Base-by-base conservation (phyloP, 2,888 invertebrate species). In the Teinopalpus imperialis region DNA sequence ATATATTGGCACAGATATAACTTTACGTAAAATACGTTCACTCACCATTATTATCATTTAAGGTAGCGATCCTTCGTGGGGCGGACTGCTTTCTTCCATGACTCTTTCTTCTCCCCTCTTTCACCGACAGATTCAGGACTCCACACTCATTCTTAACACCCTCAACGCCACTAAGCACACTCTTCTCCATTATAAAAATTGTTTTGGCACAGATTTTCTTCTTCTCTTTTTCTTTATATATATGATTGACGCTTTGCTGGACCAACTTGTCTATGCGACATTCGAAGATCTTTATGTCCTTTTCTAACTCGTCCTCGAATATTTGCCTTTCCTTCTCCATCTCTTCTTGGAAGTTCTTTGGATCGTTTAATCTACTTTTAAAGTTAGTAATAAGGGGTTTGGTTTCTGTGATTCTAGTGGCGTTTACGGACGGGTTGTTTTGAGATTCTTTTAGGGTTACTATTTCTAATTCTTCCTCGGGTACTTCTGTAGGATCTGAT, bases 21-120 rank as follows among this genome's bases (percentile, higher is more conserved):
- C n/a, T n/a, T n/a, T n/a, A n/a, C n/a, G n/a, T n/a, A n/a, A n/a
- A n/a, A n/a, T n/a, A n/a, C n/a, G n/a, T n/a, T 10, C 2, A 61
- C 74, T 54, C 14, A 86, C 87, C 83, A 51, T 81, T 71, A 52
- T 55, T 63, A 42, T 85, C 76, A 5, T 64, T 47, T 12, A 59
- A 71, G 0, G 62, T 64, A 0, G 81, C 57, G n/a, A 88, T 79
- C 52, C 86, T 61, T n/a, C 81, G 45, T 0, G 88, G 87, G 49
- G 83, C 86, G 1, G 77, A 56, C 60, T 88, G 87, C 23, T 88
- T 88, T 52, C 88, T 64, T 0, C 87, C 88, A 14, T 88, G 88
- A 14, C 71, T 67, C 64, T 70, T 71, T 59, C 76, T 70, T 49
- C 74, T 73, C 1, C 74, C 73, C 59, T 76, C 75, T 45, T 83